Conservation (phyloP, 2,113 vertebrate species). For the Datnioides undecimradiatus region DNA sequence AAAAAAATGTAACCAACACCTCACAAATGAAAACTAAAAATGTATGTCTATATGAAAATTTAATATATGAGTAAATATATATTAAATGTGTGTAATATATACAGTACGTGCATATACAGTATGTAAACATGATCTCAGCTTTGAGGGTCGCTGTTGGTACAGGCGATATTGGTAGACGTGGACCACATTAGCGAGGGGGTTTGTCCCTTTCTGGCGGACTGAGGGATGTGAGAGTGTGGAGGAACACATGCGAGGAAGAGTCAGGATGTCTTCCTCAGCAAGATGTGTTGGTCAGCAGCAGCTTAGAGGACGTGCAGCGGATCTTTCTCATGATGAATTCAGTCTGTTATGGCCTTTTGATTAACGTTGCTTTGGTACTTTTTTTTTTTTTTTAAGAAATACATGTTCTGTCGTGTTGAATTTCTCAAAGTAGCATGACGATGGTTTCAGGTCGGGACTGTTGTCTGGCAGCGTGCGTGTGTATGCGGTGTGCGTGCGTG, state of each 20-base stretch:
- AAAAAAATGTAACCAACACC: conserved; percentile 80
- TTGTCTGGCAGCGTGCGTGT: conserved; percentile 34
- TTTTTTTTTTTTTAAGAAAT: conserved; percentile 29
- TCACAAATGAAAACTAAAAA: conserved; percentile 76
- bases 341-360: conserved; percentile 72
- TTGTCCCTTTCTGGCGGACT: conserved; percentile 17
- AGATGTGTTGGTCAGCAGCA: conserved; percentile 34
- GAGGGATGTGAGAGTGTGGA: conserved; percentile 6
- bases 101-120: conserved; percentile 77
- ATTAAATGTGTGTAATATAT: conserved; percentile 86
- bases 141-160: conserved; percentile 66
- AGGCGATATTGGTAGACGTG: conserved; percentile 40
- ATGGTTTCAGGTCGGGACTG: conserved; percentile 53
- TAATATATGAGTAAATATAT: conserved; percentile 86
- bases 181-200: conserved; percentile 17
- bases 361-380: conserved; percentile 77
- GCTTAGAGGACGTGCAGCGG: conserved; percentile 49
- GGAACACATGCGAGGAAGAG: conserved; percentile 5
- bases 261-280: conserved; percentile 22
- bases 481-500: neutral
- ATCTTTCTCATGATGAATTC: conserved; percentile 58
- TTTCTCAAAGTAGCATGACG: conserved; percentile 71
- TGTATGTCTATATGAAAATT: conserved; percentile 83
- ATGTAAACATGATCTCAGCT: conserved; percentile 69
- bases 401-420: conserved; percentile 59